These are phyloP conservation scores for Eriosoma lanigerum DNA, from an alignment of 1,140 invertebrate species.

Conservation along the genomic window DNA sequence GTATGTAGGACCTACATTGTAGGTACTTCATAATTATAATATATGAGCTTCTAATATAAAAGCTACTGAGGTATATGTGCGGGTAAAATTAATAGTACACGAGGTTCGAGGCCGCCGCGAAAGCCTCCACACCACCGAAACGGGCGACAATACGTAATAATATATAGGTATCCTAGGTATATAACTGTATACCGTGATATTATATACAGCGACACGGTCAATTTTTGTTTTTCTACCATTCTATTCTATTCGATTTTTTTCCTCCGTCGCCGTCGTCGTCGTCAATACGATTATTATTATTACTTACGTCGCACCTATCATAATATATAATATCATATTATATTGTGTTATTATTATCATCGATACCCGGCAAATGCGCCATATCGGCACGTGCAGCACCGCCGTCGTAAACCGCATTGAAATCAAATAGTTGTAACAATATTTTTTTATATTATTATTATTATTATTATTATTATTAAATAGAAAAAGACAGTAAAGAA, in stretches of 20 bases:
- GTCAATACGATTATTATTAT: no score
- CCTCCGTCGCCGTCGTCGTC: background rate
- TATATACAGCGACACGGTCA: background rate
- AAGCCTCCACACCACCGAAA: background rate
- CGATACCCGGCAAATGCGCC: slow-evolving; percentile 20
- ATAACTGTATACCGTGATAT: background rate
- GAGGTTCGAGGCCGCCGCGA: background rate
- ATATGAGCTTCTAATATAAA: no score
- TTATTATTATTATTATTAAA: background rate
- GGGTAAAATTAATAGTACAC: background rate
- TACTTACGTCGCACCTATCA: no score
- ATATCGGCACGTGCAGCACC: slow-evolving; percentile 36
- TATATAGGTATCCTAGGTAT: no score
- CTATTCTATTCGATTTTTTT: slow-evolving; percentile 5
- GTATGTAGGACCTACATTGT: no score
- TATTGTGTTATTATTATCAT: slow-evolving; percentile 7
- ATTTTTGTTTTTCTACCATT: background rate
- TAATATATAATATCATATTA: no score
- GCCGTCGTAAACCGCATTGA: background rate
- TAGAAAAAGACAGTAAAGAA: background rate
- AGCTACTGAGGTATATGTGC: background rate
- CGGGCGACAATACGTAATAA: background rate
- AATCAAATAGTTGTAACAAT: background rate
- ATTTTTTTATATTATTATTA: background rate
- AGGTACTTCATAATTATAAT: no score